phyloP scores from a whole-genome alignment of 2,888 invertebrate species.

The Cryptocephalus moraei region DNA sequence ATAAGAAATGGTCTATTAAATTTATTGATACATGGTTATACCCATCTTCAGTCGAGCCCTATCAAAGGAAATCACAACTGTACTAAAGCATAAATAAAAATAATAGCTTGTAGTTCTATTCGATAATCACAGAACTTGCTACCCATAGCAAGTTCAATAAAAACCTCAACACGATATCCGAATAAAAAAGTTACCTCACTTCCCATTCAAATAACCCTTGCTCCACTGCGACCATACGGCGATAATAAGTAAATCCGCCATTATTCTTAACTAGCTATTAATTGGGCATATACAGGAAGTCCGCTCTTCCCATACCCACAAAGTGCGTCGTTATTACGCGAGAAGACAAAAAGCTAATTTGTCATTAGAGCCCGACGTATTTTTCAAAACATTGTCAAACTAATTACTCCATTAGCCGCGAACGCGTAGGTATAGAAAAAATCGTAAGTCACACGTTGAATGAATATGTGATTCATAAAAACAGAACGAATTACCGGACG shows the following conservation, averaged over 20 bases:
- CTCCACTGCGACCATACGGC: conserved; percentile 1
- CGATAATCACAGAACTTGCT: too few species aligned
- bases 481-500: conserved; percentile 1
- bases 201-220: too few species aligned
- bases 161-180: too few species aligned
- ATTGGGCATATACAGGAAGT: conserved; percentile 8
- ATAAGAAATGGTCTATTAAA: too few species aligned
- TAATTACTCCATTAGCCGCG: conserved; percentile 3
- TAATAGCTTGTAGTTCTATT: too few species aligned
- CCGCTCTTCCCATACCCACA: background rate
- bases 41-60: too few species aligned
- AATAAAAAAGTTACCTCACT: too few species aligned
- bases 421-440: background rate
- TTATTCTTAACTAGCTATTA: conserved; percentile 9
- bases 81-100: too few species aligned
- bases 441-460: background rate
- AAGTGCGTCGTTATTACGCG: background rate
- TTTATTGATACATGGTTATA: too few species aligned
- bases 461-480: background rate
- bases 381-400: conserved; percentile 1
- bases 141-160: too few species aligned
- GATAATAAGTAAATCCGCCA: conserved; percentile 2
- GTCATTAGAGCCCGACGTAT: conserved; percentile 1
- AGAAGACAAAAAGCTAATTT: conserved; percentile 6
- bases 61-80: too few species aligned